A percentile compares a stretch with the other conserved stretches of the same genome.
Evolutionary conservation across 2,797 vertebrate species (phyloP).

Genomic region (Diplodus puntazzo): DNA sequence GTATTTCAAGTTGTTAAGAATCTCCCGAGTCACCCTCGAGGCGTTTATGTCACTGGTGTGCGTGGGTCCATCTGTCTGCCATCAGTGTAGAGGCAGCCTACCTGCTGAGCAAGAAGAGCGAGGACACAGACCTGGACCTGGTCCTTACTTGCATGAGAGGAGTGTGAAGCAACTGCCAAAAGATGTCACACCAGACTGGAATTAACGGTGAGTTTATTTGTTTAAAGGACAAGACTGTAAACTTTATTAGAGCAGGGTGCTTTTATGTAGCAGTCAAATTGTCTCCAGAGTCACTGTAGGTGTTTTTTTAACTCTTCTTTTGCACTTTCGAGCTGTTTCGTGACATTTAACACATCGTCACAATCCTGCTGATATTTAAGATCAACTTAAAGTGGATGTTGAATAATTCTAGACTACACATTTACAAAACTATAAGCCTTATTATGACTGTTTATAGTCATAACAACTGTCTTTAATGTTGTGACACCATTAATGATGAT

Average conservation of each 20-base stretch:
- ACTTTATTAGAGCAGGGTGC: neutral
- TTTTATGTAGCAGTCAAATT: neutral
- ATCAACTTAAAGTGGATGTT: neutral
- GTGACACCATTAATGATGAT: neutral
- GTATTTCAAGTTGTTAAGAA: slow-evolving; percentile 84
- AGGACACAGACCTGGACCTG: slow-evolving; percentile 68
- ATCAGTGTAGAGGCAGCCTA: slow-evolving; percentile 63
- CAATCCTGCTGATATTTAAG: neutral
- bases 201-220: slow-evolving; percentile 79
- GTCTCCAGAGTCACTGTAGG: neutral
- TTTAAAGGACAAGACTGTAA: neutral
- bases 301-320: neutral
- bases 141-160: slow-evolving; percentile 57
- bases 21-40: slow-evolving; percentile 80
- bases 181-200: slow-evolving; percentile 88
- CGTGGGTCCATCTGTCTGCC: slow-evolving; percentile 74
- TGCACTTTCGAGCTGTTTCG: neutral
- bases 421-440: neutral
- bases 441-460: neutral
- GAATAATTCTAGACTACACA: neutral
- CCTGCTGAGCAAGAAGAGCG: slow-evolving; percentile 61
- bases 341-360: neutral
- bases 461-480: neutral
- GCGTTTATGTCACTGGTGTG: slow-evolving; percentile 81
- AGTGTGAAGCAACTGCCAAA: slow-evolving; percentile 72